Conservation (phyloP, 1,140 invertebrate genomes). For the Eulimnadia texana region DNA sequence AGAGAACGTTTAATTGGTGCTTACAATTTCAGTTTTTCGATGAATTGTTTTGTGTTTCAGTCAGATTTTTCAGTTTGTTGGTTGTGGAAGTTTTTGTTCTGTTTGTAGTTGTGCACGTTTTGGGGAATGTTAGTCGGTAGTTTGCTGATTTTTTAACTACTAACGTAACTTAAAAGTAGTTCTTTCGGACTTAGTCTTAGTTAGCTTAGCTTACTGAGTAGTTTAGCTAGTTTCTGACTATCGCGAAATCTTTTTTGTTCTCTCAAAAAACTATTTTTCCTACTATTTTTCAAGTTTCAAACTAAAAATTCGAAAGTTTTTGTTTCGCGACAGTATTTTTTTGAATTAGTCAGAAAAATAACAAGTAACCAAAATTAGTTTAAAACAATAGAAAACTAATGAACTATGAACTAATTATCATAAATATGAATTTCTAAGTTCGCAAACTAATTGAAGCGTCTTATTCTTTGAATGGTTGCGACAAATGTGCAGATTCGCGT, state of each 20-base stretch:
- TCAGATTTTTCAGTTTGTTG: not conserved
- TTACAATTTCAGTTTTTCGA: not conserved
- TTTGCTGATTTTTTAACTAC: not conserved
- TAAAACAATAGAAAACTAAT: no score
- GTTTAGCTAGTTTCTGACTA: not conserved
- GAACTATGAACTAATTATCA: no score
- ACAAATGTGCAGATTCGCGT: constrained; percentile 79
- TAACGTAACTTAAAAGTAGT: not conserved
- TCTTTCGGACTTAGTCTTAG: not conserved
- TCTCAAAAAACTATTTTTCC: not conserved
- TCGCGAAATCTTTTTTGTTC: not conserved
- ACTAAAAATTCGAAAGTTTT: no score
- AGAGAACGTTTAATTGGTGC: not conserved
- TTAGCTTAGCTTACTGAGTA: not conserved
- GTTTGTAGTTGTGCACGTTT: not conserved
- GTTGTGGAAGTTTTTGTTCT: not conserved
- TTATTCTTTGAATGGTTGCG: no score
- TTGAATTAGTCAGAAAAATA: no score
- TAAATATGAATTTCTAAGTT: no score
- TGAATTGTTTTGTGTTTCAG: not conserved
- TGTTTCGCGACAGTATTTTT: no score
- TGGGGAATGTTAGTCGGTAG: no score
- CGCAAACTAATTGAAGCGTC: no score
- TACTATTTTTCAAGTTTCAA: no score
- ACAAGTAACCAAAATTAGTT: no score